Evolutionary conservation across 1,140 invertebrate genomes (phyloP).

Genomic region (Rhyacophila brunnea): DNA sequence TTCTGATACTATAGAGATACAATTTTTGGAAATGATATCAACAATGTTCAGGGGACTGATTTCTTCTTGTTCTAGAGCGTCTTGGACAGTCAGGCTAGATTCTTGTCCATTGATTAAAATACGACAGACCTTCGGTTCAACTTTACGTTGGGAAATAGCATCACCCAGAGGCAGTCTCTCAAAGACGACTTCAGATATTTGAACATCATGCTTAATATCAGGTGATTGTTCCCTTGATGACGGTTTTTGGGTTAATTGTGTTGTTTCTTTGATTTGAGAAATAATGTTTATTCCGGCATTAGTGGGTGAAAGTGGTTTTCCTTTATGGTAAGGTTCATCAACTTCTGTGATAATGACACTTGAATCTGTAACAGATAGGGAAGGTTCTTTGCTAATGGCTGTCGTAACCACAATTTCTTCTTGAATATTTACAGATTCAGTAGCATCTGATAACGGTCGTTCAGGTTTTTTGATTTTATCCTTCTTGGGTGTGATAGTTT

Average conservation of each 20-base stretch:
- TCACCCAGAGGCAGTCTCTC: slow-evolving; percentile 61
- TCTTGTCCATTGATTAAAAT: slow-evolving; percentile 59
- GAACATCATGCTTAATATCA: background rate
- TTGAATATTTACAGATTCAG: slow-evolving; percentile 26
- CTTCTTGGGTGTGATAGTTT: slow-evolving; percentile 1
- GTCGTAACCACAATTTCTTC: slow-evolving; percentile 30
- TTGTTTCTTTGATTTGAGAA: slow-evolving; percentile 6
- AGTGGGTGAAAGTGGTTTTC: too few relatives aligned
- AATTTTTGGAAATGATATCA: slow-evolving; percentile 54
- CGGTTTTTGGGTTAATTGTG: background rate
- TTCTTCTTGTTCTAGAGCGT: slow-evolving; percentile 62
- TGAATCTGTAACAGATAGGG: too few relatives aligned
- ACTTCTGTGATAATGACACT: too few relatives aligned
- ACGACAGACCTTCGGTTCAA: slow-evolving; percentile 71
- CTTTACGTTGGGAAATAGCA: slow-evolving; percentile 71
- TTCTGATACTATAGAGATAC: slow-evolving; percentile 43
- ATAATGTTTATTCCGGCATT: background rate
- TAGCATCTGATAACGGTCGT: slow-evolving; percentile 38
- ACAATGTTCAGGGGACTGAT: slow-evolving; percentile 67
- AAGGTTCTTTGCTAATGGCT: slow-evolving; percentile 5
- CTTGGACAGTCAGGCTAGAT: slow-evolving; percentile 60
- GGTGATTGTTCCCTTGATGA: background rate
- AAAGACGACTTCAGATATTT: slow-evolving; percentile 33
- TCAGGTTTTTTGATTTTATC: slow-evolving; percentile 54
- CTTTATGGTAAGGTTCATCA: too few relatives aligned